Evolutionary conservation across 2,888 invertebrate species (phyloP), one percentile per base, ranked within the genome.

Genomic region (Chrysolina oricalcia): DNA sequence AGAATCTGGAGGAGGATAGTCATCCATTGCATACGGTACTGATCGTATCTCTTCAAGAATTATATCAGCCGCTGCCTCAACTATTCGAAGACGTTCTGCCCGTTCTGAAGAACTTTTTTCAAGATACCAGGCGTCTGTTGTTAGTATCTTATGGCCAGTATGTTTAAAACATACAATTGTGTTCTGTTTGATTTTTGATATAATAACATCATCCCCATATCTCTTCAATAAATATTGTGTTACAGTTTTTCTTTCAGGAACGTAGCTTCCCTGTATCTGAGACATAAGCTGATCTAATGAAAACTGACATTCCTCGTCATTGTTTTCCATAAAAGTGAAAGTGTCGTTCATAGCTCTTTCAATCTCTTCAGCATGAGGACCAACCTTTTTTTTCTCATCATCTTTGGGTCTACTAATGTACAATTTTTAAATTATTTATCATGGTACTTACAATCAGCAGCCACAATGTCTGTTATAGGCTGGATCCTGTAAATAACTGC

Each of bases 151-250:
- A 65, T 65, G 65, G 41, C 65, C 65, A 65, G 65, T 65, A 65
- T 65, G 65, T 65, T 65, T 43, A 41, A 65, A 65, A 65, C 65
- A 65, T 65, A 41, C 65, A 65, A 65, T 66, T 66, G 41, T 66
- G 17, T 66, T 66, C 66, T 66, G 66, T 66, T 66, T 66, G 66
- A 66, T 68, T 3, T 53, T 68, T 68, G 65, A 35, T 65, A 65
- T 65, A 41, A 65, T 65, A 65, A 65, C 65, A 65, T 65, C 17
- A 41, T 43, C 43, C 43, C 65, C 43, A 65, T 65, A 65, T 65
- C 2, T 65, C 40, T 19, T 11, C 41, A 65, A n/a, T 65, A 43
- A 65, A 65, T 65, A 41, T 65, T 65, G 43, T 65, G 41, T 65
- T 43, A 65, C 17, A 65, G 65, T 66, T 66, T 66, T 66, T 66